Base-by-base conservation (phyloP, 2,113 vertebrate species). In the Capreolus pygargus region DNA sequence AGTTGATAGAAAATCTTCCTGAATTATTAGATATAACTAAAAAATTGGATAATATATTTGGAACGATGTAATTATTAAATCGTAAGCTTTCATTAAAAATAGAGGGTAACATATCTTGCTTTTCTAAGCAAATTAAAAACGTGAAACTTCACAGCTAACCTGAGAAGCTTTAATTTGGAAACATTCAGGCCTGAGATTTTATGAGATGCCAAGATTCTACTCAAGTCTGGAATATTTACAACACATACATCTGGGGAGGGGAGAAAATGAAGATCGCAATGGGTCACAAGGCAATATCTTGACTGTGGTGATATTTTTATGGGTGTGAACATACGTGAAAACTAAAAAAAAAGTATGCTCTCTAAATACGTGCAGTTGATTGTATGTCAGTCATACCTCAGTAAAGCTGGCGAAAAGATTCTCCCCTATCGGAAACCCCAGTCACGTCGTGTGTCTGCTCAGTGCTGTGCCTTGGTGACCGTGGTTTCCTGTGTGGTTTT, bases 401-500 rank as follows among this genome's bases (percentile, higher is more conserved):
- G 1, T 7, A n/a, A n/a, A 85, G 15, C 30, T 10, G 55, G 55
- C 50, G 28, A 2, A n/a, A 57, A 61, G 43, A 28, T 9, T 25
- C 36, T 19, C 7, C 36, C 36, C 23, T 5, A 1, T 36, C 16
- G 14, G 92, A 13, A 45, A 3, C 28, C 58, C 28, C 2, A 3
- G 13, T 28, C 28, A 0, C 5, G 28, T 10, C 1, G 39, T 13
- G 3, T n/a, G 1, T 8, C 3, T 1, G 25, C 57, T 15, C 2
- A 57, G 8, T 9, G 39, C 3, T 47, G 1, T 3, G 4, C 0
- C 25, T 54, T 5, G 93, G 86, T 86, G 93, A 30, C 1, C 33
- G 89, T 33, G 94, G 96, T 89, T 97, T 98, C 98, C 97, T 81
- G 47, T 78, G 96, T 78, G 95, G 97, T 39, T 96, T 95, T 54